Evolutionary conservation across 1,140 invertebrate species (phyloP).

Genomic region (Drosophila auraria): DNA sequence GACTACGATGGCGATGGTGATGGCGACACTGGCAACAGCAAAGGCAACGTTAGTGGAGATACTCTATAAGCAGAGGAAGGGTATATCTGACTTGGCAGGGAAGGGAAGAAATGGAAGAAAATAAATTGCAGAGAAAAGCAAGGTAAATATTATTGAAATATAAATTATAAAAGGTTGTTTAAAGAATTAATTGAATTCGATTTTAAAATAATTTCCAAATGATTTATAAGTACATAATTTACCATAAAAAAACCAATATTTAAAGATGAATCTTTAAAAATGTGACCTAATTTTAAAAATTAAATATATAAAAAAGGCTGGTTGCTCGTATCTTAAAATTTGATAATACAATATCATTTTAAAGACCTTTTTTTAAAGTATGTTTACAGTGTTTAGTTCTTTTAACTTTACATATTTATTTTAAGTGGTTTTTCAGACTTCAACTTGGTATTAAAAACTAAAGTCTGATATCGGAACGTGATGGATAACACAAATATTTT

Average conservation of each 20-base stretch:
- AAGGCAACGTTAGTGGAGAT: constrained; percentile 75
- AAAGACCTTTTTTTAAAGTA: no score
- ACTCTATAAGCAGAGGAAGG: constrained; percentile 6
- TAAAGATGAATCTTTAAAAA: neutral
- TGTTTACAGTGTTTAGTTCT: no score
- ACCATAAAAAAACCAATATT: neutral
- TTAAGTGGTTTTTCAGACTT: neutral
- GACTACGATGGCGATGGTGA: constrained; percentile 60
- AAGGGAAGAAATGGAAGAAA: neutral
- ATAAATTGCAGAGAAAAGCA: no score
- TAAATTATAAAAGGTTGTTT: no score
- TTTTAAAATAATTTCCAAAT: no score
- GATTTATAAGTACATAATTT: neutral
- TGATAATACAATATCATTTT: no score
- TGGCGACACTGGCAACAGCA: constrained; percentile 66
- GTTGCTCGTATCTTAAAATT: no score
- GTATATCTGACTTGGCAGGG: neutral
- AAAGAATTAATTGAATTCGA: no score
- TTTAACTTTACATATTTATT: neutral
- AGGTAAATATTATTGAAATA: no score
- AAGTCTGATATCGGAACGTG: constrained; percentile 3
- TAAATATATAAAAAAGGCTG: no score
- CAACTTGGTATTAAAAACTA: neutral
- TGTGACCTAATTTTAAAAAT: no score
- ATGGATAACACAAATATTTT: neutral